A percentile compares a stretch with the other conserved stretches of the same genome.
phyloP scores from a whole-genome alignment of 2,888 invertebrate genomes.

The Patella ulyssiponensis region DNA sequence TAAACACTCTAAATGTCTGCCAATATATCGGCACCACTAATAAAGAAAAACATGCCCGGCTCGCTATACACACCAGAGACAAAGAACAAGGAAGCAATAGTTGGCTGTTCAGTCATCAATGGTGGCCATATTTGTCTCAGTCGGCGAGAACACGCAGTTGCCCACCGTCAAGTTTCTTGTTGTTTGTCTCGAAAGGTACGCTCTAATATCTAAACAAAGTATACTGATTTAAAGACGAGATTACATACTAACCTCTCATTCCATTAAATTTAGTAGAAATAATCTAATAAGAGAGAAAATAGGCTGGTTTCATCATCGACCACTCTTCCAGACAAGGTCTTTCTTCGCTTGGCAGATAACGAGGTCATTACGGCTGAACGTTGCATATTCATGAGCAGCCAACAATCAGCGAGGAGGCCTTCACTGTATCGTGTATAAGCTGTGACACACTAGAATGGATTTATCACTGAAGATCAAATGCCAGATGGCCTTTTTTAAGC shows the following conservation, averaged over 20 bases:
- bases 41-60: no score
- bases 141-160: constrained; percentile 19
- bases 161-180: constrained; percentile 8
- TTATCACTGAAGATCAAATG: no score
- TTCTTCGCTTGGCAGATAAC: constrained; percentile 11
- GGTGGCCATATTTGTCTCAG: constrained; percentile 22
- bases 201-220: neutral
- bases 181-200: neutral
- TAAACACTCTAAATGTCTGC: no score
- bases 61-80: neutral
- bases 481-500: no score
- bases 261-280: neutral
- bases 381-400: constrained; percentile 11
- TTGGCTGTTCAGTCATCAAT: neutral
- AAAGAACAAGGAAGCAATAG: neutral
- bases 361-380: neutral
- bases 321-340: neutral
- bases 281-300: neutral
- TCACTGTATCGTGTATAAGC: no score
- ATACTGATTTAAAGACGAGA: neutral
- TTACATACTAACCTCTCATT: neutral
- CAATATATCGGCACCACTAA: no score
- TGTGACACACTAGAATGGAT: no score
- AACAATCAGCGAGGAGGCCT: neutral
- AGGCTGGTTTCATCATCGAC: neutral